These are phyloP conservation scores for Ceraclea dissimilis DNA, from an alignment of 2,888 invertebrate genomes.

Conservation along the genomic window DNA sequence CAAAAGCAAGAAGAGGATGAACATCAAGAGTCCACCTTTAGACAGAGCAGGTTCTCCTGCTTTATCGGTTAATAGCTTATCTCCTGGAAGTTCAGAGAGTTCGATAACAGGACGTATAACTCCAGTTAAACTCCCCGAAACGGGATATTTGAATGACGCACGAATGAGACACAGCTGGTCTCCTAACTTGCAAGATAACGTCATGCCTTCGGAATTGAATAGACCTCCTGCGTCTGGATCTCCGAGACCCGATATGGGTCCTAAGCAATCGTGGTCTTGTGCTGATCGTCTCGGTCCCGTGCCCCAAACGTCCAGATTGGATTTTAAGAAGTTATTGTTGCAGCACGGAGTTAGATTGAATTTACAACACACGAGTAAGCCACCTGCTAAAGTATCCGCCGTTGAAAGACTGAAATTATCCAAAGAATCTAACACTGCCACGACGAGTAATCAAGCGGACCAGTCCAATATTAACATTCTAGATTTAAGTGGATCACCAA, in stretches of 20 bases:
- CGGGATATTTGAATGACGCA: conserved; percentile 52
- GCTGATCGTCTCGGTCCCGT: conserved; percentile 56
- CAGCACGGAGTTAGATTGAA: conserved; percentile 64
- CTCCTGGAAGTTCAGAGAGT: conserved; percentile 46
- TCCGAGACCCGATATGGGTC: conserved; percentile 28
- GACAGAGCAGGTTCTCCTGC: conserved; percentile 46
- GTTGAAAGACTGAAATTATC: conserved; percentile 71
- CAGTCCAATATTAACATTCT: conserved; percentile 55
- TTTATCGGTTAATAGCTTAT: conserved; percentile 40
- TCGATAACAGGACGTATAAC: conserved; percentile 39
- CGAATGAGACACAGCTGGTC: conserved; percentile 59
- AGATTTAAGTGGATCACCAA: conserved; percentile 63
- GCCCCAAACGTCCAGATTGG: conserved; percentile 70
- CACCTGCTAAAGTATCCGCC: conserved; percentile 60
- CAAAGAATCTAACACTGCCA: conserved; percentile 41
- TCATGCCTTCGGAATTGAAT: conserved; percentile 31
- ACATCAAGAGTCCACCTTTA: conserved; percentile 51
- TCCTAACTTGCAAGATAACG: conserved; percentile 40
- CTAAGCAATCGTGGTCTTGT: conserved; percentile 46
- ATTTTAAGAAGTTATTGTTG: conserved; percentile 74
- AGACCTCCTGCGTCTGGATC: conserved; percentile 10
- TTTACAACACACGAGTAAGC: conserved; percentile 46
- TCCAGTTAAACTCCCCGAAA: conserved; percentile 48
- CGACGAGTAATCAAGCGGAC: conserved; percentile 32
- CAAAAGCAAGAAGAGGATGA: conserved; percentile 66